These are phyloP conservation scores for Lithophane ornitopus DNA, from an alignment of 2,888 invertebrate species.

Conservation along the genomic window DNA sequence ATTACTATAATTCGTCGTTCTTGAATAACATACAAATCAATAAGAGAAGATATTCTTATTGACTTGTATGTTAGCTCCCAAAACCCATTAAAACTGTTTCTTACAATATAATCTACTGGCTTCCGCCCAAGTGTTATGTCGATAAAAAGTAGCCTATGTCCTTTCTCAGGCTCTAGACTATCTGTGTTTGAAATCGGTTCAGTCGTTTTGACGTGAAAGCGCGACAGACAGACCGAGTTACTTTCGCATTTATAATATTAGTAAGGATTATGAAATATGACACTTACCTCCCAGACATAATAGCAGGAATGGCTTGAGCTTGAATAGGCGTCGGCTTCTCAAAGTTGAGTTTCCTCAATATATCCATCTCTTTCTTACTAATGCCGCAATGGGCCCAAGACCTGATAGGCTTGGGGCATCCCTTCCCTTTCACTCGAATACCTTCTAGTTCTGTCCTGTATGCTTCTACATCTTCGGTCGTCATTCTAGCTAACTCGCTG, in stretches of 20 bases:
- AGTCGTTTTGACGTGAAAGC: too few species aligned
- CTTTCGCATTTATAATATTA: too few species aligned
- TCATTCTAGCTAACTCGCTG: slow-evolving; percentile 98
- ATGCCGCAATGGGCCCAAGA: slow-evolving; percentile 99
- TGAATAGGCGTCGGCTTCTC: slow-evolving; percentile 99
- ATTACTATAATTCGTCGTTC: background rate
- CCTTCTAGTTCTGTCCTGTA: slow-evolving; percentile 98
- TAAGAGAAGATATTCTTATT: background rate
- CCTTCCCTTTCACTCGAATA: slow-evolving; percentile 98
- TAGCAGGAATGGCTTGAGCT: slow-evolving; percentile 98
- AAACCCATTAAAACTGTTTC: background rate
- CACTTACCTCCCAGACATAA: slow-evolving; percentile 96
- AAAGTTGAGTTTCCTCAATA: slow-evolving; percentile 96
- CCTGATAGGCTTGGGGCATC: slow-evolving; percentile 98
- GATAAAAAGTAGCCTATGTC: too few species aligned
- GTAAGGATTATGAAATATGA: background rate
- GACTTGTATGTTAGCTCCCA: background rate
- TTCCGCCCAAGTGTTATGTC: too few species aligned
- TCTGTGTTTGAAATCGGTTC: too few species aligned
- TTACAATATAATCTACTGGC: too few species aligned
- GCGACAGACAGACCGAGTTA: too few species aligned
- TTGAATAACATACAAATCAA: too few species aligned
- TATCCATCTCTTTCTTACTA: slow-evolving; percentile 98
- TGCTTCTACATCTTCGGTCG: slow-evolving; percentile 95
- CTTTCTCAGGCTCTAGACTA: too few species aligned